Conservation (phyloP, 2,888 invertebrate species). For the Stegana nigrithorax region DNA sequence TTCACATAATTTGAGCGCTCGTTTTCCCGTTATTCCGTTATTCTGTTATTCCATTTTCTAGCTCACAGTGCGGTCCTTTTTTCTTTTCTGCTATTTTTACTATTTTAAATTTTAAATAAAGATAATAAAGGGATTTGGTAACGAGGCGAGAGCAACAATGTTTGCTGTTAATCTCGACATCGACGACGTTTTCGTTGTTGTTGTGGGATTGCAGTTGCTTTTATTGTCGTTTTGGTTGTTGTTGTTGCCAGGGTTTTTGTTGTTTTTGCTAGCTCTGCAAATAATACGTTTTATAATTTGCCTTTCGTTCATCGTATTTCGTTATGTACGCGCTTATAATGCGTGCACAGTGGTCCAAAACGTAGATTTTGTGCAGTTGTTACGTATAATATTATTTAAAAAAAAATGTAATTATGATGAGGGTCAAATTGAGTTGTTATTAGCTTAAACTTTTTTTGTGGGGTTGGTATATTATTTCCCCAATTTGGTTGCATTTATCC, state of each 20-base stretch:
- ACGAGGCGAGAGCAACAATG: constrained; percentile 6
- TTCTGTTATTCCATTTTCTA: not conserved
- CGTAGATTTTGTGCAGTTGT: not conserved
- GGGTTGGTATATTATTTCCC: not conserved
- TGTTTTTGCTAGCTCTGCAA: constrained; percentile 39
- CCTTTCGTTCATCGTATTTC: constrained; percentile 39
- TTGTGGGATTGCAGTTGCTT: constrained; percentile 38
- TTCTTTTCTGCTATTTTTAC: not conserved
- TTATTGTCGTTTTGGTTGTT: constrained; percentile 29
- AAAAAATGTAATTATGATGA: constrained; percentile 4
- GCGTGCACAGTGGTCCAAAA: constrained; percentile 29
- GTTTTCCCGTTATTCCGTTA: too few species aligned
- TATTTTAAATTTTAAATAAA: constrained; percentile 15
- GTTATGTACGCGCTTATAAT: constrained; percentile 9
- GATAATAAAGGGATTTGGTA: constrained; percentile 16
- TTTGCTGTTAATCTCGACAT: too few species aligned
- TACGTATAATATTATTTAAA: not conserved
- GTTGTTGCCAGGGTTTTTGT: constrained; percentile 34
- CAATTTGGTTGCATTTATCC: not conserved
- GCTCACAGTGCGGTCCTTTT: too few species aligned
- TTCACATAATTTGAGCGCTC: too few species aligned
- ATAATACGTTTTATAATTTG: constrained; percentile 52
- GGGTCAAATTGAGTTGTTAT: not conserved
- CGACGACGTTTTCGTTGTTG: constrained; percentile 6
- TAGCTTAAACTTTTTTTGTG: not conserved